These are phyloP conservation scores for Dendrocincla fuliginosa DNA, from an alignment of 2,797 vertebrate genomes.

Conservation along the genomic window DNA sequence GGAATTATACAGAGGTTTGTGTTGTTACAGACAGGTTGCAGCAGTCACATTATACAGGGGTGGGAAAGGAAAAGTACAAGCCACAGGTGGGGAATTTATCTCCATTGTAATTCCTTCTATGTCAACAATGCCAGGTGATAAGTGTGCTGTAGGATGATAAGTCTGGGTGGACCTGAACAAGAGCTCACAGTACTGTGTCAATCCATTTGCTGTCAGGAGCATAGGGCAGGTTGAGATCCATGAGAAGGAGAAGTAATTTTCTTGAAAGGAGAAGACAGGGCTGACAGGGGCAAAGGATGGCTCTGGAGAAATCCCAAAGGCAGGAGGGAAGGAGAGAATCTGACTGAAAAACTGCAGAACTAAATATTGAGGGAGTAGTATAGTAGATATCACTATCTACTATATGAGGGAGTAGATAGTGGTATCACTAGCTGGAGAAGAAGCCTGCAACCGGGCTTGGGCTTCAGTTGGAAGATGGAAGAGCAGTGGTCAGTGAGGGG, in stretches of 20 bases:
- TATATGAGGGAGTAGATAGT: neutral
- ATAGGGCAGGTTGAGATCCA: neutral
- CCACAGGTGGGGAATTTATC: neutral
- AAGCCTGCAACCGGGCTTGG: neutral
- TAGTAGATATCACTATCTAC: too few species aligned
- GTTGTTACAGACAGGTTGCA: neutral
- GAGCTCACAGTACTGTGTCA: neutral
- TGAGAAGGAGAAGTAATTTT: neutral
- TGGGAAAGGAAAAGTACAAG: neutral
- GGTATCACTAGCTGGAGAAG: neutral
- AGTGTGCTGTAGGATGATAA: neutral
- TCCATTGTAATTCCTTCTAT: neutral
- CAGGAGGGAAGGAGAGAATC: neutral
- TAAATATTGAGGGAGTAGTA: neutral
- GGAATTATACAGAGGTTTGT: rapidly evolving
- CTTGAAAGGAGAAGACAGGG: neutral
- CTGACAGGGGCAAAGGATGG: neutral
- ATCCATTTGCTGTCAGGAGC: neutral
- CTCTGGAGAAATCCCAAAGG: neutral
- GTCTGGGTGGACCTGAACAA: neutral
- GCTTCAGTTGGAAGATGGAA: neutral
- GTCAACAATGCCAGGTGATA: neutral
- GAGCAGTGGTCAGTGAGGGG: neutral
- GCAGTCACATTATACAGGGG: neutral
- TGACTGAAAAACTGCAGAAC: neutral